Evolutionary conservation across 2,113 vertebrate species (phyloP), one percentile per base, ranked within the genome.

Genomic region (Hippocampus mohnikei): DNA sequence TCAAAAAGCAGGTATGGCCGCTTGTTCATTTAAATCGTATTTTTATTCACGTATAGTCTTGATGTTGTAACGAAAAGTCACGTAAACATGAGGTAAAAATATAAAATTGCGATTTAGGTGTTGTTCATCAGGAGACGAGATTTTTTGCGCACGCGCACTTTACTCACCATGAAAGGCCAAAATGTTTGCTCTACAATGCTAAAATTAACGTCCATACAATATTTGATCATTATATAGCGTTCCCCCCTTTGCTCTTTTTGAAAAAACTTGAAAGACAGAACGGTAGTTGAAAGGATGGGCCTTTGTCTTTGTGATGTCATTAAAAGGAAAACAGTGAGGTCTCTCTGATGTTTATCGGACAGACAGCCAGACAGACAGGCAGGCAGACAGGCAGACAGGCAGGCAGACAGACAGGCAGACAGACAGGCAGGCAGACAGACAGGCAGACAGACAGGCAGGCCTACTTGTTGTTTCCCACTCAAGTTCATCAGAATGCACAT

Each of bases 1-100:
- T 78, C 71, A 87, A 75, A 70, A 21, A 67, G 2, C 81, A 85
- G 87, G 88, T 90, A 76, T 55, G 79, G 63, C 37, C 9, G 13
- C 9, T 18, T 68, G 29, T 29, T 23, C 13, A 7, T 13, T 23
- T 5, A 37, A 37, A 37, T 37, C 33, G 4, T 10, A 5, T 13
- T 41, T 18, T 44, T 68, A 23, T 29, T 46, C 12, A 23, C 37
- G 27, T 18, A 18, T 11, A 33, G 2, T 20, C 6, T 7, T 33
- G 16, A 60, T 23, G 2, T 8, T 60, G 13, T 27, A 25, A 12
- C 1, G 25, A 58, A 58, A 58, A 21, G 23, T 58, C 11, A 58
- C 3, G 10, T 13, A 58, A 8, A 27, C 55, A 60, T 8, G 7
- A 37, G 23, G 1, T 3, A 58, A 60, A 33, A 2, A 12, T 42